Percentiles rank a stretch among this genome's conserved stretches.
Conservation (phyloP, 2,113 vertebrate species). For the Myotis davidii region DNA sequence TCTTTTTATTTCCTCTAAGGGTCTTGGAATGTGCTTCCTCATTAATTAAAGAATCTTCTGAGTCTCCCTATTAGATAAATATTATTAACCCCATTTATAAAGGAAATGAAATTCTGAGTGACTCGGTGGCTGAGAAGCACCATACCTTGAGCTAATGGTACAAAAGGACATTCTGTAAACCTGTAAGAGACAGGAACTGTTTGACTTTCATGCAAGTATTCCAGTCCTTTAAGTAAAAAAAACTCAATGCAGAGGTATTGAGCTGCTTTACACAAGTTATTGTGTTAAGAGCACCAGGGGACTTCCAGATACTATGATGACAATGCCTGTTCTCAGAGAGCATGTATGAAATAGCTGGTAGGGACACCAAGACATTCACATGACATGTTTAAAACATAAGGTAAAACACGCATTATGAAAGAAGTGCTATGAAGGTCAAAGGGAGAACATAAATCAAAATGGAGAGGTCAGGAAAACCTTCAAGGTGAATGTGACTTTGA, state of each 20-base stretch:
- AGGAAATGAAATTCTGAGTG: conserved; percentile 54
- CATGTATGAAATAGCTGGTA: not conserved
- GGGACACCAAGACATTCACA: not conserved
- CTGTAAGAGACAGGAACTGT: not conserved
- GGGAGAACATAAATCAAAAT: not conserved
- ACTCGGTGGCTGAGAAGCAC: not conserved
- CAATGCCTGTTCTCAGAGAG: not conserved
- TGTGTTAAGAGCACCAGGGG: not conserved
- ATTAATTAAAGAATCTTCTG: conserved; percentile 70
- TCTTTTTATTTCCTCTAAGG: conserved; percentile 71
- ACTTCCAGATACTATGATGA: not conserved
- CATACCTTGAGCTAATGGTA: not conserved
- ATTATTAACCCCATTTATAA: conserved; percentile 70
- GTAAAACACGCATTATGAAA: not conserved
- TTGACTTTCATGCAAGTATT: not conserved
- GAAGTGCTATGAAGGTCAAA: not conserved
- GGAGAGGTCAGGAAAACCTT: not conserved
- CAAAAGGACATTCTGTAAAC: not conserved
- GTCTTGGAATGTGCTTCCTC: conserved; percentile 56
- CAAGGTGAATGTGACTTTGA: conserved; percentile 20
- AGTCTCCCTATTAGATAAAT: conserved; percentile 60
- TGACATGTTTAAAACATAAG: not conserved
- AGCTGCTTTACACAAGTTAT: not conserved
- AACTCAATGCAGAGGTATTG: not conserved
- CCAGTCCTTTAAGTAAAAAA: conserved; percentile 33